Base-by-base conservation (phyloP, 2,113 vertebrate species). In the Chaetodon auriga region DNA sequence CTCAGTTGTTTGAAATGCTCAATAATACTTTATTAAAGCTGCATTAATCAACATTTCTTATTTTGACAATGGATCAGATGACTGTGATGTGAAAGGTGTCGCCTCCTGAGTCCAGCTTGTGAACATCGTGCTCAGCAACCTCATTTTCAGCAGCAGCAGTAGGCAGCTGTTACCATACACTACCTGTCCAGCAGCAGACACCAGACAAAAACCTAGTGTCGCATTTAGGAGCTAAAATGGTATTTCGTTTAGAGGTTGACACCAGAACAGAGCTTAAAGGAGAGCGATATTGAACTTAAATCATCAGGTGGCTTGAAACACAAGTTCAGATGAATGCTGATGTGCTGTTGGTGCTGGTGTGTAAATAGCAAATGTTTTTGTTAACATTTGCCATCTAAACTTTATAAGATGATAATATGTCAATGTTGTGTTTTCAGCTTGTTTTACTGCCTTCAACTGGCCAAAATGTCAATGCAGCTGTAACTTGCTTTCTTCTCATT, bases 11-110 rank as follows among this genome's bases (percentile, higher is more conserved):
- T 35, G 0, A 66, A 49, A 48, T 35, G 16, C 4, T 51, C 15
- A 51, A 23, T 45, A 61, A 81, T 60, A 57, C 38, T 63, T 61
- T 36, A 19, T 35, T 21, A 36, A n/a, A 16, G 13, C 68, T 64
- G 14, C 16, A 38, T 23, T 23, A 7, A 63, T 63, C 36, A 62
- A 2, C 38, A 41, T 41, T 18, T 58, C 8, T 61, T 11, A 19
- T 19, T 10, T 36, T 18, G 36, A 36, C 16, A 62, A 11, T 62
- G 35, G 16, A 62, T 62, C 60, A 38, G 5, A 12, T 38, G 4
- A 38, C 16, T 36, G 57, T 38, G 10, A 61, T 11, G 7, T 38
- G 16, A 61, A 55, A 55, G 9, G 30, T 3, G 3, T 30, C 30
- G 30, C 30, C 6, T 55, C 21, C n/a, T 10, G 53, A 18, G n/a